These are phyloP conservation scores for Tenualosa thibaudeaui DNA, from an alignment of 2,797 vertebrate genomes.

Conservation along the genomic window DNA sequence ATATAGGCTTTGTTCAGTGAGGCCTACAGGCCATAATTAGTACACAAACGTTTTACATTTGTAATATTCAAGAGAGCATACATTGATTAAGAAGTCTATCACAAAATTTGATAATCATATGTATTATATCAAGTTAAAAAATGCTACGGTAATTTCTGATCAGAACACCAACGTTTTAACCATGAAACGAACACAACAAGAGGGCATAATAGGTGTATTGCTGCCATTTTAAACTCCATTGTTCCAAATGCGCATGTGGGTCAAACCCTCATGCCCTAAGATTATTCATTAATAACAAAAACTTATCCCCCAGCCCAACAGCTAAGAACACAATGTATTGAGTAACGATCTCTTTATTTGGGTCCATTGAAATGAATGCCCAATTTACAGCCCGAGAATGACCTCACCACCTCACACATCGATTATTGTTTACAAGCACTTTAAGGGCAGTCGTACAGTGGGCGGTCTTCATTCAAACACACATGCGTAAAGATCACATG, in stretches of 20 bases:
- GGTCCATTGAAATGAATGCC: neutral
- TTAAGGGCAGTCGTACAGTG: neutral
- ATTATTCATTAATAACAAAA: neutral
- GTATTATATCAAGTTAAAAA: too few species aligned
- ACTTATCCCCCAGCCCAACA: neutral
- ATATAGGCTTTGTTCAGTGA: too few species aligned
- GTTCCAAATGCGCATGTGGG: neutral
- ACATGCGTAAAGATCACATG: constrained; percentile 14
- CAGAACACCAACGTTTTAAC: too few species aligned
- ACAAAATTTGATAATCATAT: too few species aligned
- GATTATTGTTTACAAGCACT: neutral
- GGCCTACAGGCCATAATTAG: too few species aligned
- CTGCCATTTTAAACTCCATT: neutral
- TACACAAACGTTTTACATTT: too few species aligned
- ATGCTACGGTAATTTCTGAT: too few species aligned
- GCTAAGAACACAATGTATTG: neutral
- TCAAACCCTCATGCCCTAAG: neutral
- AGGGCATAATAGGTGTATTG: neutral
- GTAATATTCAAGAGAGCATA: too few species aligned
- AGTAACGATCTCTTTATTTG: neutral
- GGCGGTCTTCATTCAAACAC: neutral
- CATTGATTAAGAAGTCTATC: too few species aligned
- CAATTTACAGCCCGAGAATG: neutral
- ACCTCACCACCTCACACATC: neutral
- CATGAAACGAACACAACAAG: too few species aligned